Conservation (phyloP, 2,797 vertebrate genomes). For the Lemur catta region DNA sequence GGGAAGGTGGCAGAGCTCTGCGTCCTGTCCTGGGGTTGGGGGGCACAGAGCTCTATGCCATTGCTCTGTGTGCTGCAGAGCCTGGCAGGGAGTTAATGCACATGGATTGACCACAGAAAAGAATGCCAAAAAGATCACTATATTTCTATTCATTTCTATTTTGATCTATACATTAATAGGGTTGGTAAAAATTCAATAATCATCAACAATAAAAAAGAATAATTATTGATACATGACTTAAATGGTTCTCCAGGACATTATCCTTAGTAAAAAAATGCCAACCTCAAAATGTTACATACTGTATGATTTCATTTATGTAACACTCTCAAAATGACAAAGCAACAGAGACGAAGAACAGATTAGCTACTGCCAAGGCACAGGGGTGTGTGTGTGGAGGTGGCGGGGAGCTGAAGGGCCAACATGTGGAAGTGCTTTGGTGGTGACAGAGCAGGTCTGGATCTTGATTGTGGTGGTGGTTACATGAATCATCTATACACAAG, state of each 20-base stretch:
- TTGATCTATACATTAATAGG: neutral
- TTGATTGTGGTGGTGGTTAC: neutral
- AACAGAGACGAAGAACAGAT: neutral
- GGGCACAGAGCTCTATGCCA: neutral
- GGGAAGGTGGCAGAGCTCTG: too few relatives aligned
- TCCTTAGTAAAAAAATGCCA: neutral
- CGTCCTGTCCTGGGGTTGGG: too few relatives aligned
- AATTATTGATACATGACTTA: neutral
- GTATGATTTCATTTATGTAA: neutral
- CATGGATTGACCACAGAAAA: neutral
- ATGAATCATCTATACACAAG: neutral
- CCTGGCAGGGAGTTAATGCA: neutral
- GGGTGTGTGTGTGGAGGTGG: too few relatives aligned
- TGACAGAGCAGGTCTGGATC: neutral
- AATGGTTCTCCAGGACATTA: neutral
- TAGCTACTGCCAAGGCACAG: neutral
- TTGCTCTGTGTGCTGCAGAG: fast-evolving
- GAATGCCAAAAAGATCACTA: neutral
- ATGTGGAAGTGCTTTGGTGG: neutral
- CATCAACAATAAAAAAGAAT: neutral
- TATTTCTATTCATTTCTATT: constrained; percentile 1
- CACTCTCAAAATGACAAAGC: neutral
- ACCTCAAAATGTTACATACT: neutral
- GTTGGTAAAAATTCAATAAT: neutral
- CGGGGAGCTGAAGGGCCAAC: neutral